A percentile compares a stretch with the other conserved stretches of the same genome.
phyloP scores from a whole-genome alignment of 2,797 vertebrate species.

The Myotis daubentonii region DNA sequence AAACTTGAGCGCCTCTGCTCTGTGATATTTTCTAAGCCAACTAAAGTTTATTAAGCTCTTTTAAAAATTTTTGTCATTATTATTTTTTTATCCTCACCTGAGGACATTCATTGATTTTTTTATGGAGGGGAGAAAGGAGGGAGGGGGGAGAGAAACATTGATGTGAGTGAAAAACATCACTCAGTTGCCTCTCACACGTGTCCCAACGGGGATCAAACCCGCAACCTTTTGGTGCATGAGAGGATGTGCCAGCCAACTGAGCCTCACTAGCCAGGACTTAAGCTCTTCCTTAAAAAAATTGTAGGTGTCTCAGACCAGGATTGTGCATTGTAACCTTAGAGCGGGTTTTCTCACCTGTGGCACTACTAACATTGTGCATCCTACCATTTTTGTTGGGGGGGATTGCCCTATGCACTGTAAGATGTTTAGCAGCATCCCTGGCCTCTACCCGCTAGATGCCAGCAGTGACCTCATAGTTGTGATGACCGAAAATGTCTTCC shows the following conservation, averaged over 20 bases:
- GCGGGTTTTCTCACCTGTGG: neutral
- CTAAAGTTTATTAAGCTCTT: neutral
- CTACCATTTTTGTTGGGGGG: neutral
- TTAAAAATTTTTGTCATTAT: neutral
- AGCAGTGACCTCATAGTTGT: no score
- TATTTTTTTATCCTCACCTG: neutral
- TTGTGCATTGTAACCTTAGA: neutral
- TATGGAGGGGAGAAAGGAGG: neutral
- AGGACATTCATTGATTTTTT: neutral
- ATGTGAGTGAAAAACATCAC: neutral
- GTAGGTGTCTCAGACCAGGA: neutral
- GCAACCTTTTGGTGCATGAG: neutral
- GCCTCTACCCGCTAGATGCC: neutral
- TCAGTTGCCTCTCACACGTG: neutral
- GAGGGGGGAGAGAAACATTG: neutral
- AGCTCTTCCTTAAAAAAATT: neutral
- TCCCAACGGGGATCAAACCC: neutral
- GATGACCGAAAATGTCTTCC: neutral
- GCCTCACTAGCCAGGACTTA: neutral
- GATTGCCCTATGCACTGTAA: neutral
- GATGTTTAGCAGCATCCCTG: no score
- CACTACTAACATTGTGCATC: neutral
- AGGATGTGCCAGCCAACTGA: neutral
- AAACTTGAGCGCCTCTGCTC: neutral
- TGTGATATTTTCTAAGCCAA: neutral